phyloP scores from a whole-genome alignment of 2,888 invertebrate genomes.

The Rhagophthalmus giganteus region DNA sequence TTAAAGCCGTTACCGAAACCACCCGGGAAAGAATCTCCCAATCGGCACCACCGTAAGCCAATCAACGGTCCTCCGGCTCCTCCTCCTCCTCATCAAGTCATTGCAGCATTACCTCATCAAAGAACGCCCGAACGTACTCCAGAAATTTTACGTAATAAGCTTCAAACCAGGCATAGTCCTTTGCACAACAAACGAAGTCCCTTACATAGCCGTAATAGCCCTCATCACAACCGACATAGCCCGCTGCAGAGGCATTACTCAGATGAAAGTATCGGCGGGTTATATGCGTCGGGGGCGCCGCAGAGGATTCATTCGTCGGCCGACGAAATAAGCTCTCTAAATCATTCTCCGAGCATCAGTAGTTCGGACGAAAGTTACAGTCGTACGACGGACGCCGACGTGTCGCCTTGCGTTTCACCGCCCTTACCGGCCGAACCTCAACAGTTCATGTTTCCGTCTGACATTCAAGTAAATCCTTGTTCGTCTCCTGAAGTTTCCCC shows the following conservation, averaged over 20 bases:
- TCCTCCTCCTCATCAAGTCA: slow-evolving; percentile 44
- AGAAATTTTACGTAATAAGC: slow-evolving; percentile 47
- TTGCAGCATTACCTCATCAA: slow-evolving; percentile 39
- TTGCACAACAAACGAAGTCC: slow-evolving; percentile 45
- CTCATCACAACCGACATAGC: slow-evolving; percentile 51
- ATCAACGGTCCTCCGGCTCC: slow-evolving; percentile 36
- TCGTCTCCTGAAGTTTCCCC: slow-evolving; percentile 56
- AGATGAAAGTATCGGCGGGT: slow-evolving; percentile 65
- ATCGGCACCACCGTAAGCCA: slow-evolving; percentile 47
- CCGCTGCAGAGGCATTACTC: slow-evolving; percentile 67
- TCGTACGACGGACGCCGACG: slow-evolving; percentile 75
- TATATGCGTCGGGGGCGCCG: slow-evolving; percentile 50
- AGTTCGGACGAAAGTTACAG: slow-evolving; percentile 86
- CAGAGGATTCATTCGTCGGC: slow-evolving; percentile 76
- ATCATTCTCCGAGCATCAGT: slow-evolving; percentile 79
- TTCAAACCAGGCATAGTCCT: slow-evolving; percentile 48
- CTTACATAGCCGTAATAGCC: slow-evolving; percentile 46
- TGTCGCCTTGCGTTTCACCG: slow-evolving; percentile 59
- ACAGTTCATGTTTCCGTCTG: slow-evolving; percentile 66
- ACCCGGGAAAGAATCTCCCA: slow-evolving; percentile 57
- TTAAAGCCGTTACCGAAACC: slow-evolving; percentile 63
- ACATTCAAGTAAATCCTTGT: slow-evolving; percentile 60
- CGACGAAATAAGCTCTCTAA: slow-evolving; percentile 79
- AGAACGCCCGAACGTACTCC: slow-evolving; percentile 45
- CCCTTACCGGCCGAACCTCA: slow-evolving; percentile 56